phyloP scores from a whole-genome alignment of 64 coral and sea anemone species.

The Actinia tenebrosa region DNA sequence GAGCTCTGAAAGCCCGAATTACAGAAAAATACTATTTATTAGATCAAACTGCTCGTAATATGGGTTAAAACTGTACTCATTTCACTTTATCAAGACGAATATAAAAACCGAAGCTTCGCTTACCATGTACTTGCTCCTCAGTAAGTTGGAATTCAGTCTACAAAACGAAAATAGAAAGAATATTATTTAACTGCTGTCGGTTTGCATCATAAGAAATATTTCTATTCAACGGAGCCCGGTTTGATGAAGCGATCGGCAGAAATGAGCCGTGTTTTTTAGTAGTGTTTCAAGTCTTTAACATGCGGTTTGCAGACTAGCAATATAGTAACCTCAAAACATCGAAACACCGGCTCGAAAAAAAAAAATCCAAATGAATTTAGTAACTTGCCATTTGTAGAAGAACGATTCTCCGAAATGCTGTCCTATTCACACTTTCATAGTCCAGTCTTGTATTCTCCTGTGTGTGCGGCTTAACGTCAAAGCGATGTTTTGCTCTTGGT shows the following conservation, averaged over 20 bases:
- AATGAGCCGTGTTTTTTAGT: too few relatives aligned
- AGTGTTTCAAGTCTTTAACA: conserved; percentile 3
- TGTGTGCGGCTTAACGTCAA: background rate
- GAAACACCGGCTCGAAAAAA: background rate
- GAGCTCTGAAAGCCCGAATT: conserved; percentile 32
- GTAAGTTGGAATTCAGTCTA: conserved; percentile 48
- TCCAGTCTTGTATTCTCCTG: background rate
- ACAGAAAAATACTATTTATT: conserved; percentile 1
- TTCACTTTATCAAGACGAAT: background rate
- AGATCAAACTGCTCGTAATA: background rate
- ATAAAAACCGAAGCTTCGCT: background rate
- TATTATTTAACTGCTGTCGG: background rate
- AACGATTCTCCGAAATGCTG: background rate
- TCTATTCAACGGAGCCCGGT: background rate
- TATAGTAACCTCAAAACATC: background rate
- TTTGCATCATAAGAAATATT: background rate
- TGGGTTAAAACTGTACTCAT: background rate
- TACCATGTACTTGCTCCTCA: conserved; percentile 53
- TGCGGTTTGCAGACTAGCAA: background rate
- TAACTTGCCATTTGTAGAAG: conserved; percentile 1
- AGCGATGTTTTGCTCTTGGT: background rate
- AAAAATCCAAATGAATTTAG: background rate
- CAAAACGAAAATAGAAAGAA: background rate
- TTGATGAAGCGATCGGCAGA: background rate
- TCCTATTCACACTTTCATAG: background rate